Evolutionary conservation across 1,140 invertebrate genomes (phyloP).

Genomic region (Drosophila pallidifrons): DNA sequence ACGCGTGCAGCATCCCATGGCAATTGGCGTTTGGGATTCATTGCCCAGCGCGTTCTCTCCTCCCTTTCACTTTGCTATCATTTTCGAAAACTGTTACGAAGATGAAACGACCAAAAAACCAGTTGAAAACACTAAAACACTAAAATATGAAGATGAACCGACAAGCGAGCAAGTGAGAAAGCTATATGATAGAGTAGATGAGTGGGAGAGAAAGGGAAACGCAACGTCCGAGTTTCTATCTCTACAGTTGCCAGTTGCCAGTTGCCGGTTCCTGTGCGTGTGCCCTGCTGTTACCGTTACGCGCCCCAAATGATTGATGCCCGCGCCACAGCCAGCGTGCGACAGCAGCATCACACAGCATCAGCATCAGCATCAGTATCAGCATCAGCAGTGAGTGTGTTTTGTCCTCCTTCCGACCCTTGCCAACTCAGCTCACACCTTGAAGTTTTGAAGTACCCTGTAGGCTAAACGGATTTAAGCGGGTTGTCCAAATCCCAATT

Average conservation of each 20-base stretch:
- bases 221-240: slow-evolving; percentile 33
- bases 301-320: slow-evolving; percentile 51
- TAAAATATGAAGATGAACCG: slow-evolving; percentile 56
- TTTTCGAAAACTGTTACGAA: slow-evolving; percentile 79
- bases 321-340: slow-evolving; percentile 41
- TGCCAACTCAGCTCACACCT: slow-evolving; percentile 3
- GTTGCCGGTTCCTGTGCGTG: slow-evolving; percentile 41
- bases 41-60: background rate
- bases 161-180: background rate
- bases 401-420: background rate
- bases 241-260: slow-evolving; percentile 22
- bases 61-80: slow-evolving; percentile 42
- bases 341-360: slow-evolving; percentile 33
- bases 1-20: slow-evolving; percentile 71
- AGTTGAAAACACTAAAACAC: slow-evolving; percentile 46
- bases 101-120: slow-evolving; percentile 44
- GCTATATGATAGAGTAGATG: too few species aligned
- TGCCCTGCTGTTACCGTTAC: slow-evolving; percentile 28
- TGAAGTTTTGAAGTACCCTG: slow-evolving; percentile 16
- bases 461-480: background rate
- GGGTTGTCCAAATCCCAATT: background rate
- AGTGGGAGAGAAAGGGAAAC: background rate
- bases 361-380: slow-evolving; percentile 27
- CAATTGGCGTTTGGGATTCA: slow-evolving; percentile 58
- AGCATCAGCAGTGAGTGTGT: slow-evolving; percentile 39